Evolutionary conservation across 1,140 invertebrate species (phyloP).

Genomic region (Sarcophaga bullata): DNA sequence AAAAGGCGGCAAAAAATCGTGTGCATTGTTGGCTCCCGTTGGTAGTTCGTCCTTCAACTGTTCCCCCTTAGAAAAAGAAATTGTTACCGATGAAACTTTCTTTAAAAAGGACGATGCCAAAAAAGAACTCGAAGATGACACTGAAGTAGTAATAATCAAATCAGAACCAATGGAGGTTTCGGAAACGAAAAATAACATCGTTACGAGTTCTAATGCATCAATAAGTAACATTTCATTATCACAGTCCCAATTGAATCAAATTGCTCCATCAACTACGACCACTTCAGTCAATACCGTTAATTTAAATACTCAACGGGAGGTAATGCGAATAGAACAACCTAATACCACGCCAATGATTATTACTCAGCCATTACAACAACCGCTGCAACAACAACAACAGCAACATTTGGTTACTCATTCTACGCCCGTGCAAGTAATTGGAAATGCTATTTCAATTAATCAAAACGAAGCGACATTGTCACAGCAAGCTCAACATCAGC

Average conservation of each 20-base stretch:
- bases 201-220: background rate
- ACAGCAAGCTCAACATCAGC: conserved; percentile 22
- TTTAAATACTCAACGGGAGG: conserved; percentile 11
- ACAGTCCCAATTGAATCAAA: conserved; percentile 49
- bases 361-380: conserved; percentile 53
- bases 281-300: background rate
- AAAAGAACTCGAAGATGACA: conserved; percentile 44
- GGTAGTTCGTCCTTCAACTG: conserved; percentile 45
- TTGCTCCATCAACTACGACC: conserved; percentile 23
- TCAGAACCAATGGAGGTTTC: conserved; percentile 39
- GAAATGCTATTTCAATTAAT: conserved; percentile 26
- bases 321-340: background rate
- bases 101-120: conserved; percentile 52
- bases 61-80: conserved; percentile 11
- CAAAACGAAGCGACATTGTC: background rate
- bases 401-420: conserved; percentile 44
- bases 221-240: conserved; percentile 42
- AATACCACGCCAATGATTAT: conserved; percentile 46
- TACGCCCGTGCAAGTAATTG: conserved; percentile 21
- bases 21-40: background rate
- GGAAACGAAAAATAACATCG: conserved; percentile 49
- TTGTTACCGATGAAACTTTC: conserved; percentile 49
- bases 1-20: conserved; percentile 30
- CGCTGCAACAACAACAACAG: conserved; percentile 53
- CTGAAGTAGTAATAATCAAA: conserved; percentile 30